Conservation (phyloP, 1,140 invertebrate genomes). For the Nautilus pompilius region DNA sequence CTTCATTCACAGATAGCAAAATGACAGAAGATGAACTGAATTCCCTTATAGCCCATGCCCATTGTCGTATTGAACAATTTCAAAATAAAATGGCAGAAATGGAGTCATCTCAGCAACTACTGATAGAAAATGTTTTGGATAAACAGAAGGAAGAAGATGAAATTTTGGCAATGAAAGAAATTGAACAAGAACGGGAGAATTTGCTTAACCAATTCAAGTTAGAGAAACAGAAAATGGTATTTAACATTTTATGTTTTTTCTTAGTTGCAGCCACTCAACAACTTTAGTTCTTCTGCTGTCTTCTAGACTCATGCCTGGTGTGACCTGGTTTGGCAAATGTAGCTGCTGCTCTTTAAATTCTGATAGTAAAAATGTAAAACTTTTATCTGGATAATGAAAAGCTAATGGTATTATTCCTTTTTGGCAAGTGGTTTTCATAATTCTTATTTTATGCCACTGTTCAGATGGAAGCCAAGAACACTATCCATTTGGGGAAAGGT, state of each 20-base stretch:
- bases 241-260: not conserved
- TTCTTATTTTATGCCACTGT: too few species aligned
- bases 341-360: not conserved
- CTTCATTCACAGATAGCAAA: conserved; percentile 53
- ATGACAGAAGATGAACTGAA: conserved; percentile 59
- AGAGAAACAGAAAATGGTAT: conserved; percentile 49
- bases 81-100: conserved; percentile 58
- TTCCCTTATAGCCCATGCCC: conserved; percentile 59
- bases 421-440: too few species aligned
- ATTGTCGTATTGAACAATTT: conserved; percentile 58
- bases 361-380: not conserved
- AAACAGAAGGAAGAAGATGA: conserved; percentile 46
- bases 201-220: conserved; percentile 35
- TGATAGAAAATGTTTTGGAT: conserved; percentile 41
- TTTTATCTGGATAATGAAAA: not conserved
- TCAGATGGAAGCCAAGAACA: too few species aligned
- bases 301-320: not conserved
- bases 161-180: conserved; percentile 23
- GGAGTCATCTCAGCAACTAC: conserved; percentile 45
- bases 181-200: conserved; percentile 33
- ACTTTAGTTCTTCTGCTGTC: not conserved
- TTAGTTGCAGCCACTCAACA: not conserved
- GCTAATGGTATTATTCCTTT: not conserved
- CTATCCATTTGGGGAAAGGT: too few species aligned
- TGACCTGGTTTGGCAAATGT: not conserved